A percentile compares a stretch with the other conserved stretches of the same genome.
phyloP scores from a whole-genome alignment of 2,888 invertebrate species.

The Tachina fera region DNA sequence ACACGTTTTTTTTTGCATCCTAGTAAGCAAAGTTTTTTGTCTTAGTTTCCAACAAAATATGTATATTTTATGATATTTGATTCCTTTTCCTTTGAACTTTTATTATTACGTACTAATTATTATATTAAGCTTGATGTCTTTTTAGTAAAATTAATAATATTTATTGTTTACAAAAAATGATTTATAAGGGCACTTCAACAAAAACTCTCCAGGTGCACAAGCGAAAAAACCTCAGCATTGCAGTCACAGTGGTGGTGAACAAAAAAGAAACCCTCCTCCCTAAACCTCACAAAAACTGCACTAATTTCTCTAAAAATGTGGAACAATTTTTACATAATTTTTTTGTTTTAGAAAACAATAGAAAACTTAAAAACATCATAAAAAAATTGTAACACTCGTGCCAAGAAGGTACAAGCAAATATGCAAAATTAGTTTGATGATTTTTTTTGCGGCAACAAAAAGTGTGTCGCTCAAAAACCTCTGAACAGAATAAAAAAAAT shows the following conservation, averaged over 20 bases:
- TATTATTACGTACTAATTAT: too few relatives aligned
- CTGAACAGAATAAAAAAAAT: conserved; percentile 54
- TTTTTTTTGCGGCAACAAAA: conserved; percentile 60
- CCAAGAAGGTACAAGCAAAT: conserved; percentile 9
- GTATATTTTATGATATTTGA: too few relatives aligned
- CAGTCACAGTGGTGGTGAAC: background rate
- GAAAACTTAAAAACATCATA: conserved; percentile 22
- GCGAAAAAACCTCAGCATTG: conserved; percentile 1
- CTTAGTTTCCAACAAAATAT: too few relatives aligned
- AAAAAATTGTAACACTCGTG: conserved; percentile 57
- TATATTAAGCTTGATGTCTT: too few relatives aligned
- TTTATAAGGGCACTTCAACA: background rate
- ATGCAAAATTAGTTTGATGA: conserved; percentile 11
- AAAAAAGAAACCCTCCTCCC: background rate
- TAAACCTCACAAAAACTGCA: conserved; percentile 41
- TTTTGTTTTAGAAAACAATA: conserved; percentile 30
- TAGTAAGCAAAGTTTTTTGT: too few relatives aligned
- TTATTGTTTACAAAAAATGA: too few relatives aligned
- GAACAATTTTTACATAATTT: conserved; percentile 19
- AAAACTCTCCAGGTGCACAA: conserved; percentile 39
- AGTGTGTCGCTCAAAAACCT: conserved; percentile 34
- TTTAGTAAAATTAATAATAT: too few relatives aligned
- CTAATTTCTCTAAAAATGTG: conserved; percentile 46
- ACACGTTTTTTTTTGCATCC: too few relatives aligned
- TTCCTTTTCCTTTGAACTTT: too few relatives aligned